A percentile compares a stretch with the other conserved stretches of the same genome.
phyloP scores from a whole-genome alignment of 2,113 vertebrate species.

The Lipophrys pholis region DNA sequence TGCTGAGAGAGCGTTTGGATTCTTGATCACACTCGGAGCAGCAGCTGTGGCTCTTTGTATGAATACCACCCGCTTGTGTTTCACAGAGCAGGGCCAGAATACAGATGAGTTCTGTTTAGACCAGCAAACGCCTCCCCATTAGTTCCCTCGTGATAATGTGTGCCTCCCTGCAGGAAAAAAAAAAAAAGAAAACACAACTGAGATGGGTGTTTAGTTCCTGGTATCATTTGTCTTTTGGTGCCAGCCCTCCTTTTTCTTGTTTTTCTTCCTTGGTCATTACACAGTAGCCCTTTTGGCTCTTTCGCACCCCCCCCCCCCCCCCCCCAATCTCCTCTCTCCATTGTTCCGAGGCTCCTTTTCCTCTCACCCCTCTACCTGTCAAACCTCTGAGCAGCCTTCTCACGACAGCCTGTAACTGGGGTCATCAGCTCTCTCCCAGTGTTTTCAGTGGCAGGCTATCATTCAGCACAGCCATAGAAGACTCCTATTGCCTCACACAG shows the following conservation, averaged over 20 bases:
- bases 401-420: conserved; percentile 29
- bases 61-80: conserved; percentile 45
- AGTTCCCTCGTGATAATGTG: conserved; percentile 19
- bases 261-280: conserved; percentile 22
- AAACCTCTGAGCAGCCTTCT: conserved; percentile 43
- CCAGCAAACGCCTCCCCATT: conserved; percentile 33
- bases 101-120: conserved; percentile 55
- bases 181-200: conserved; percentile 21
- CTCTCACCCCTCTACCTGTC: conserved; percentile 28
- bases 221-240: conserved; percentile 36
- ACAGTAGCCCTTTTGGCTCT: conserved; percentile 25
- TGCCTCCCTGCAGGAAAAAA: conserved; percentile 31
- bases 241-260: conserved; percentile 12
- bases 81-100: conserved; percentile 50
- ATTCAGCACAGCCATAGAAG: conserved; percentile 36
- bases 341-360: conserved; percentile 16
- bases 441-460: conserved; percentile 60
- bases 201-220: conserved; percentile 26
- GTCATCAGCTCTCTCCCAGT: conserved; percentile 43
- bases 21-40: conserved; percentile 38
- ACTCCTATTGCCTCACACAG: conserved; percentile 19
- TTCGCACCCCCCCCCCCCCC: not conserved
- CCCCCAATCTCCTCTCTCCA: conserved; percentile 4
- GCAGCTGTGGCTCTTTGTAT: conserved; percentile 56
- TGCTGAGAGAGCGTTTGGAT: conserved; percentile 38